Base-by-base conservation (phyloP, 2,797 vertebrate species). In the Pseudochaenichthys georgianus region DNA sequence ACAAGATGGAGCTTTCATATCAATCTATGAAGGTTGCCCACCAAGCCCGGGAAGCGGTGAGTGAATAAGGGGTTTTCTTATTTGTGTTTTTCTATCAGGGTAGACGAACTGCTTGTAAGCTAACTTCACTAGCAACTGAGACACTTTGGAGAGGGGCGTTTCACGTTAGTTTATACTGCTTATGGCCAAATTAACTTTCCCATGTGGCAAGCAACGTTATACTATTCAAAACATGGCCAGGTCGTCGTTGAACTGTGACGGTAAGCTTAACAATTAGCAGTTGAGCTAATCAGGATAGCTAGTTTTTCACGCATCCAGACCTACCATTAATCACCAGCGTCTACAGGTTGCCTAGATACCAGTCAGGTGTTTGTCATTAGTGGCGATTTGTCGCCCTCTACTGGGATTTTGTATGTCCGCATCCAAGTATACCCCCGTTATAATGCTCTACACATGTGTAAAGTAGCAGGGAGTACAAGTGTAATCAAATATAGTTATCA, bases 31-130 rank as follows among this genome's bases (percentile, higher is more conserved):
- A 93, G 91, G 75, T 94, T 5, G 92, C 95, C 2, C 91, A 95
- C 53, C 95, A 95, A 87, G 96, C 92, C 9, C 95, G 96, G 70
- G 97, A 98, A 81, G 95, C 96, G 90, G 97, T 99, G 87, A 96
- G 97, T 88, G 3, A 47, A 0, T 0, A 4, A 1, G 0, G 3
- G 2, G 1, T n/a, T 4, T 31, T 13, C 5, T 31, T 57, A 17
- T 0, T 10, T 42, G 2, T 17, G 0, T 21, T 34, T 31, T 47
- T 58, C 3, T 12, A 1, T 2, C 2, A 17, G 1, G 15, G 38
- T 31, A 13, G 45, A 42, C 6, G 4, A 72, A 2, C 15, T 31
- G 4, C 15, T 46, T 12, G 10, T 17, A 38, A 73, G 28, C 53
- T 31, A 28, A 52, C 31, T 38, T 21, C 13, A 55, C 19, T n/a